These are phyloP conservation scores for Drosophila demipolita DNA, from an alignment of 2,888 invertebrate species.

Conservation along the genomic window DNA sequence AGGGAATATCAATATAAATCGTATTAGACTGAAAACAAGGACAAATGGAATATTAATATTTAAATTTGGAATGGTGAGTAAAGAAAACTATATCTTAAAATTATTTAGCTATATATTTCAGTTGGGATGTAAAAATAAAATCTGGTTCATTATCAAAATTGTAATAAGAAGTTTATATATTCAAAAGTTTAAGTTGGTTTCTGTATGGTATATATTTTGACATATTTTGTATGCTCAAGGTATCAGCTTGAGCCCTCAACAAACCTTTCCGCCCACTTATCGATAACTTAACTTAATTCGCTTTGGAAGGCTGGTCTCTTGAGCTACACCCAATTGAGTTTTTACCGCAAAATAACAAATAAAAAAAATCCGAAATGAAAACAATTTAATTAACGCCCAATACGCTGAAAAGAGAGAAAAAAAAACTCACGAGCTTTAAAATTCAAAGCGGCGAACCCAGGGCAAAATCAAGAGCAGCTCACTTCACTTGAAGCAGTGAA, in stretches of 20 bases:
- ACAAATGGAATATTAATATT: slow-evolving; percentile 67
- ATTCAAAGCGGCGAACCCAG: neutral
- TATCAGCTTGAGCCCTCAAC: slow-evolving; percentile 32
- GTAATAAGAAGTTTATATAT: neutral
- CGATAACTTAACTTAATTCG: slow-evolving; percentile 19
- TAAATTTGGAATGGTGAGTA: slow-evolving; percentile 65
- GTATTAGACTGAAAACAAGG: slow-evolving; percentile 61
- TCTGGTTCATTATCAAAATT: neutral
- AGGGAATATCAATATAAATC: slow-evolving; percentile 47
- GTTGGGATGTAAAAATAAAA: neutral
- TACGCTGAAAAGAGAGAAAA: slow-evolving; percentile 18
- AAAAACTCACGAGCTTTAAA: neutral
- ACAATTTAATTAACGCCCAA: slow-evolving; percentile 76
- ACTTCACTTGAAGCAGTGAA: slow-evolving; percentile 68
- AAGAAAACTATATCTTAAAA: neutral
- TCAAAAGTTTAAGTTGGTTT: neutral
- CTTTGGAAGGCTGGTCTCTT: slow-evolving; percentile 9
- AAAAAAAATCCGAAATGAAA: slow-evolving; percentile 54
- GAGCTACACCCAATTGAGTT: slow-evolving; percentile 45
- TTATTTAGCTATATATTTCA: neutral
- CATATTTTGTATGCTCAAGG: slow-evolving; percentile 22
- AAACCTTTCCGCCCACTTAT: slow-evolving; percentile 50
- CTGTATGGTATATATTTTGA: neutral
- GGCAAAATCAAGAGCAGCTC: slow-evolving; percentile 18
- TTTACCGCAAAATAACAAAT: slow-evolving; percentile 43